phyloP scores from a whole-genome alignment of 35 echinoderm and acorn worm species.

The Apostichopus japonicus region DNA sequence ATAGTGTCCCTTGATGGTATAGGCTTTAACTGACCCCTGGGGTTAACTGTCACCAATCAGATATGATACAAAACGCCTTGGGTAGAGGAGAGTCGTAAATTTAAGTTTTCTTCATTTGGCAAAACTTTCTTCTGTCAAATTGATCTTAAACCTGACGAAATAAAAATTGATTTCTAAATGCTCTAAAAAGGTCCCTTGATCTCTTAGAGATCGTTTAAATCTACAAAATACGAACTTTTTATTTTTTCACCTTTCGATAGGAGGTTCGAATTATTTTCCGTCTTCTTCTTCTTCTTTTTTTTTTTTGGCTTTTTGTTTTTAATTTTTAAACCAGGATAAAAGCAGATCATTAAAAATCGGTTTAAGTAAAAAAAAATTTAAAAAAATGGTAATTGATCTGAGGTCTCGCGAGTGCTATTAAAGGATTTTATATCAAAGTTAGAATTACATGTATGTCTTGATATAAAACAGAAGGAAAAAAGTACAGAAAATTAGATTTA shows the following conservation, averaged over 20 bases:
- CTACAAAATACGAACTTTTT: neutral
- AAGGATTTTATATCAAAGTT: no score
- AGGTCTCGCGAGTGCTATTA: no score
- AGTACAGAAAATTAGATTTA: no score
- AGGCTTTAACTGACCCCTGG: constrained; percentile 22
- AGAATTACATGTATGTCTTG: no score
- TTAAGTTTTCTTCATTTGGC: neutral
- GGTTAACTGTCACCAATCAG: neutral
- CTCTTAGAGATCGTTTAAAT: constrained; percentile 16
- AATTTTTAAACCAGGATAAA: neutral
- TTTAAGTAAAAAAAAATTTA: neutral
- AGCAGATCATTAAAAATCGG: constrained; percentile 14
- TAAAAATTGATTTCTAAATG: constrained; percentile 44
- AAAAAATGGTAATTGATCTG: neutral
- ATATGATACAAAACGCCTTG: neutral
- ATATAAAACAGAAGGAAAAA: no score
- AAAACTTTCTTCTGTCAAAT: constrained; percentile 1
- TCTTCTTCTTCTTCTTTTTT: neutral
- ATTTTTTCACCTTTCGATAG: no score
- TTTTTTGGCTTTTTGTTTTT: neutral
- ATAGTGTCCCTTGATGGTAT: neutral
- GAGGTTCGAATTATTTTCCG: neutral
- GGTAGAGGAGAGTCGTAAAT: constrained; percentile 5
- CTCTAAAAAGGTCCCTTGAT: constrained; percentile 34
- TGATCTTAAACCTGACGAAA: constrained; percentile 23